Percentiles rank a stretch among this genome's conserved stretches.
Conservation (phyloP, 2,113 vertebrate species). For the Pterocles orientalis region DNA sequence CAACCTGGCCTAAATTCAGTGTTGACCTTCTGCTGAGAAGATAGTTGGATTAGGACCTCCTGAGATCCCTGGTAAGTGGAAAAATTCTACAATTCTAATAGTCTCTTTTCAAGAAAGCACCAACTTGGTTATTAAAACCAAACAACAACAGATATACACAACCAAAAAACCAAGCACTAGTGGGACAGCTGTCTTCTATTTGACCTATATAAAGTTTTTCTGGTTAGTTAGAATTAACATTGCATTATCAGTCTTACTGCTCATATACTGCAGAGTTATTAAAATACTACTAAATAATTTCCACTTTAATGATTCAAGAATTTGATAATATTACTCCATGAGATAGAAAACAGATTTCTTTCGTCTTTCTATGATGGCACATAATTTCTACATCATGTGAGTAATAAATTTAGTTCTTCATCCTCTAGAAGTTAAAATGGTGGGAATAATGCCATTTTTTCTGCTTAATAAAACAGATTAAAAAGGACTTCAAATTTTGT, state of each 20-base stretch:
- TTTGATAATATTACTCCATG: background rate
- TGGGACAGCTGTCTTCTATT: background rate
- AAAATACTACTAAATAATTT: background rate
- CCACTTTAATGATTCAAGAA: background rate
- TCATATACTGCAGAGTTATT: background rate
- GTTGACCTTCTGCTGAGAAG: background rate
- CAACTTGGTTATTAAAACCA: background rate
- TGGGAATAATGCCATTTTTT: background rate
- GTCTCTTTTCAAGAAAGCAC: background rate
- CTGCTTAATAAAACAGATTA: background rate
- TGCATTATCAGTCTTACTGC: background rate
- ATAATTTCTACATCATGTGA: background rate
- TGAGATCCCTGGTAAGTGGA: background rate
- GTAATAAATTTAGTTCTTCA: background rate
- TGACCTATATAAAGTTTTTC: background rate
- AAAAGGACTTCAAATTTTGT: background rate
- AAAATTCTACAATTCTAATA: background rate
- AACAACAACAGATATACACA: background rate
- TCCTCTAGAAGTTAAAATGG: background rate
- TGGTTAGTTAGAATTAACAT: background rate
- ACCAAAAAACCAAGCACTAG: background rate
- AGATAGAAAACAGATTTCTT: background rate
- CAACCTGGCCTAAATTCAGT: background rate
- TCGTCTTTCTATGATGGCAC: background rate
- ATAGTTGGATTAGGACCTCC: background rate